phyloP scores from a whole-genome alignment of 2,888 invertebrate genomes.

The Protonemura montana region DNA sequence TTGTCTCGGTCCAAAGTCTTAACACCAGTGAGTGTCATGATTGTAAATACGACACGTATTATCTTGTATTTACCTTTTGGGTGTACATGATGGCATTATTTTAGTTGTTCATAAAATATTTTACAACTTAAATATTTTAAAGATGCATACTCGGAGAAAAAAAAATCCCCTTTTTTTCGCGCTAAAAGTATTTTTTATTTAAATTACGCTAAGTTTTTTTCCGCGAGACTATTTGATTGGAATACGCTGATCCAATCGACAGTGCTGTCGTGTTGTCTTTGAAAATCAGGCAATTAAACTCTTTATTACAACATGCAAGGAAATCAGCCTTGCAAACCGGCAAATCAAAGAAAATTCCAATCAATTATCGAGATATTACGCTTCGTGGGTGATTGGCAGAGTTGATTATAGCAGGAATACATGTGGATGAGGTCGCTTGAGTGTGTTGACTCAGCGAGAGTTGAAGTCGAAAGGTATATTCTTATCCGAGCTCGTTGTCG shows the following conservation, averaged over 20 bases:
- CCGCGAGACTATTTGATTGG: no score
- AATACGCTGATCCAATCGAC: no score
- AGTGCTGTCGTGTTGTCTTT: no score
- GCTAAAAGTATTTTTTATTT: not conserved
- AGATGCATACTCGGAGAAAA: not conserved
- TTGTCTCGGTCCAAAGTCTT: not conserved
- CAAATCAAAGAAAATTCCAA: conserved; percentile 1
- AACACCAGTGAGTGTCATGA: not conserved
- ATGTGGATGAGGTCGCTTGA: conserved; percentile 14
- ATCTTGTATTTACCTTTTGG: not conserved
- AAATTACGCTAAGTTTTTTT: not conserved
- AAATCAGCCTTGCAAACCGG: not conserved
- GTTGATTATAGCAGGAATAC: not conserved
- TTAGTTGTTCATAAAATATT: not conserved
- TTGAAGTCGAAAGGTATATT: not conserved
- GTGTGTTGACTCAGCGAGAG: conserved; percentile 1
- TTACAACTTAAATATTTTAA: not conserved
- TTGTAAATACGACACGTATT: not conserved
- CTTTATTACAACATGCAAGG: not conserved
- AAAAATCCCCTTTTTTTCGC: not conserved
- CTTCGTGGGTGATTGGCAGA: not conserved
- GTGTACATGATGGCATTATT: not conserved
- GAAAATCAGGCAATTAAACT: not conserved
- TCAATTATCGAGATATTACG: not conserved
- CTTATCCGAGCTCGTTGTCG: not conserved